phyloP scores from a whole-genome alignment of 2,113 vertebrate species.

The Falco punctatus region DNA sequence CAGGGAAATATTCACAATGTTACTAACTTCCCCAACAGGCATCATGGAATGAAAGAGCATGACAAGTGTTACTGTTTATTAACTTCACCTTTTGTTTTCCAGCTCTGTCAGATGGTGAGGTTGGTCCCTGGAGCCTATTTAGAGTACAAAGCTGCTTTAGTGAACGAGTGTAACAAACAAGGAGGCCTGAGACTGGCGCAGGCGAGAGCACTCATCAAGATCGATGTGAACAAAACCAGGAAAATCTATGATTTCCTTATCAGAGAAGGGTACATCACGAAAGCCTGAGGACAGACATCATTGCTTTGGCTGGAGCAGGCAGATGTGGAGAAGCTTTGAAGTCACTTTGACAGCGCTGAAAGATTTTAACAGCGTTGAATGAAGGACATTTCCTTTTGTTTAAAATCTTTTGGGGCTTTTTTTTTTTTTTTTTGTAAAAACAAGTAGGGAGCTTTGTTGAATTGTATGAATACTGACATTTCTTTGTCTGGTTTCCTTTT shows the following conservation, averaged over 20 bases:
- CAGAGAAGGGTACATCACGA: conserved; percentile 95
- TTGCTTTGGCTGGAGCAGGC: not conserved
- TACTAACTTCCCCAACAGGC: not conserved
- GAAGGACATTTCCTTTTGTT: conserved; percentile 46
- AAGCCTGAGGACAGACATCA: conserved; percentile 77
- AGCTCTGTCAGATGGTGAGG: conserved; percentile 98
- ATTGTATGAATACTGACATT: conserved; percentile 14
- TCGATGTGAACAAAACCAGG: conserved; percentile 98
- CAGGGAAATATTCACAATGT: not conserved
- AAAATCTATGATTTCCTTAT: conserved; percentile 99
- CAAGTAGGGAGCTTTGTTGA: conserved; percentile 44
- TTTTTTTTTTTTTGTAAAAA: not conserved
- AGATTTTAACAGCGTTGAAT: conserved; percentile 26
- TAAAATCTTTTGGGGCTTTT: not conserved
- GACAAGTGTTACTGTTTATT: conserved; percentile 51
- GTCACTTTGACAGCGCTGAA: not conserved
- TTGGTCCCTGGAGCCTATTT: conserved; percentile 97
- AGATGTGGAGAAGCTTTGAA: not conserved
- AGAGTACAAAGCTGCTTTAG: conserved; percentile 95
- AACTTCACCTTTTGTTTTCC: conserved; percentile 69
- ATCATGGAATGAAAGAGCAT: not conserved
- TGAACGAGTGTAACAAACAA: conserved; percentile 94
- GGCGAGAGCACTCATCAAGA: conserved; percentile 97
- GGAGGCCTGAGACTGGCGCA: conserved; percentile 94
- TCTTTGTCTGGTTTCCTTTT: conserved; percentile 26